phyloP scores from a whole-genome alignment of 2,797 vertebrate genomes.

The Malurus splendens region DNA sequence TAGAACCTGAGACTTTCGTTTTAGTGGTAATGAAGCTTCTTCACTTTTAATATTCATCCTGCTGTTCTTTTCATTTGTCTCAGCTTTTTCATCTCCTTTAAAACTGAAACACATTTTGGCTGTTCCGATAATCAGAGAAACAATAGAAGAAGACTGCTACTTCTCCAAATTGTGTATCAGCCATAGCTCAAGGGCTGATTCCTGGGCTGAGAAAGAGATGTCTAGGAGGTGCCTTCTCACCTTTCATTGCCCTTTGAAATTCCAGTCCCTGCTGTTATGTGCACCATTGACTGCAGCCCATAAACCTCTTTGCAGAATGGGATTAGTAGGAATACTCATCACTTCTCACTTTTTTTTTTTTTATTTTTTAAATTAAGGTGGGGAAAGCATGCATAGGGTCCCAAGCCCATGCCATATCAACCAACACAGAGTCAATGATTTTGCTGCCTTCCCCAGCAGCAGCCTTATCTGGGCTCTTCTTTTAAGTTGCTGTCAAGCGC shows the following conservation, averaged over 20 bases:
- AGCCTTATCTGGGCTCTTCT: neutral
- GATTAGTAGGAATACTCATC: neutral
- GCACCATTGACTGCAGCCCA: neutral
- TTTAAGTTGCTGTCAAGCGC: neutral
- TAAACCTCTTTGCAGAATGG: neutral
- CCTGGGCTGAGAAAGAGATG: neutral
- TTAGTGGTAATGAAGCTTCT: neutral
- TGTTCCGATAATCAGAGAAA: neutral
- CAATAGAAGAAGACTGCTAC: neutral
- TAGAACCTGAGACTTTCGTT: neutral
- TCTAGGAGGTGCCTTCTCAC: neutral
- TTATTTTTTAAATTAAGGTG: neutral
- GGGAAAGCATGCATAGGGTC: neutral
- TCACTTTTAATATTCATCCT: neutral
- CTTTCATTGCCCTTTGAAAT: conserved; percentile 26
- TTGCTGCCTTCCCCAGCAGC: neutral
- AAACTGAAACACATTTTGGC: neutral
- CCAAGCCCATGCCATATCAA: neutral
- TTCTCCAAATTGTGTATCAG: neutral
- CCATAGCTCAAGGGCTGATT: neutral
- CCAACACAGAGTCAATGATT: neutral
- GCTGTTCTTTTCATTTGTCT: neutral
- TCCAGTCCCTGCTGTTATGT: neutral
- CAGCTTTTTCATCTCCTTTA: neutral
- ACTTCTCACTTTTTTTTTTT: neutral